These are phyloP conservation scores for Psophia crepitans DNA, from an alignment of 2,113 vertebrate species.

Conservation along the genomic window DNA sequence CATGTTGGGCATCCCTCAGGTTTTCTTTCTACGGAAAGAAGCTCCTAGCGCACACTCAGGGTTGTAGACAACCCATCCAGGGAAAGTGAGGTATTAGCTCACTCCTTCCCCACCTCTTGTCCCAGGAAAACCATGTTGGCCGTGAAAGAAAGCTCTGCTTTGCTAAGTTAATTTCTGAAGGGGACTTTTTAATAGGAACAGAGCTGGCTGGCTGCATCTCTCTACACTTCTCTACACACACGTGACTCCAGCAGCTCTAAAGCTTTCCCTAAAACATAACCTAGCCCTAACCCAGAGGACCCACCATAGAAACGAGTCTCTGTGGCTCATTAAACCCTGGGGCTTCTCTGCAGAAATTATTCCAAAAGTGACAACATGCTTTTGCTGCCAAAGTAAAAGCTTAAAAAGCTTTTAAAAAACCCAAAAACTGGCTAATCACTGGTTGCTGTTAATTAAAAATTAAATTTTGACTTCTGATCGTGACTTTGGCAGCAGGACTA, in stretches of 20 bases:
- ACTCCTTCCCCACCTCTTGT: background rate
- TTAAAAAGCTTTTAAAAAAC: too few relatives aligned
- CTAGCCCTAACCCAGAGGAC: background rate
- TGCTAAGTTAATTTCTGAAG: background rate
- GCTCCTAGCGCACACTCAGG: background rate
- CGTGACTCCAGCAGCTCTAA: background rate
- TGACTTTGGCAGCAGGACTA: background rate
- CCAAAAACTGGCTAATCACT: background rate
- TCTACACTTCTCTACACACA: background rate
- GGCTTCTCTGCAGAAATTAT: background rate
- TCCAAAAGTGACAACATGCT: background rate
- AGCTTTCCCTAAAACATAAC: background rate
- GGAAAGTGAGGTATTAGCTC: background rate
- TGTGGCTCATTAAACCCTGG: background rate
- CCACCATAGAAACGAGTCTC: background rate
- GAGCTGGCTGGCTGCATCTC: background rate
- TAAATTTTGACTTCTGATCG: background rate
- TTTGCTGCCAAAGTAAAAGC: background rate
- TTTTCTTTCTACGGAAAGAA: background rate
- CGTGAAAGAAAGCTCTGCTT: background rate
- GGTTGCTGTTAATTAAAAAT: background rate
- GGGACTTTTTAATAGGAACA: background rate
- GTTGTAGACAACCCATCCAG: background rate
- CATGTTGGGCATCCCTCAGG: background rate
- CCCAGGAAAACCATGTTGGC: rapidly evolving